Evolutionary conservation across 2,888 invertebrate genomes (phyloP), one percentile per base, ranked within the genome.

Genomic region (Agonopterix heracliana): DNA sequence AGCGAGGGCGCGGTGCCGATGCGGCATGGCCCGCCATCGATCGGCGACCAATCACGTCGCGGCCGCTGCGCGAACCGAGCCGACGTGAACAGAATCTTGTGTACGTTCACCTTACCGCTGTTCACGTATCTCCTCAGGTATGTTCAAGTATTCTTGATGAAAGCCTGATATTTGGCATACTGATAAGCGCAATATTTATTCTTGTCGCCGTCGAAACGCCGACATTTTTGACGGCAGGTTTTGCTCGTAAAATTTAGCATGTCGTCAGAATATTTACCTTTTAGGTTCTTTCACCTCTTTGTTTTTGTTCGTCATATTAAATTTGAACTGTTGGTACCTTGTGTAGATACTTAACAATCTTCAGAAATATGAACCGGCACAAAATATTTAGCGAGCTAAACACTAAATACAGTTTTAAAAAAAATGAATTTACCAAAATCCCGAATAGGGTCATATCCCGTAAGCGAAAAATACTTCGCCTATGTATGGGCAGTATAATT

Each of bases 161-260:
- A 46, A 44, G 34, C 41, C 50, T 44, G 42, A 38, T 47, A n/a
- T 26, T 10, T 41, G n/a, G 63, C 58, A 64, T 64, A 64, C 51
- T 55, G 53, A 64, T 64, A 42, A 38, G 45, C 38, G 26, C 10
- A 34, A 46, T 46, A 41, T 34, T 49, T 45, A 49, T 49, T 49
- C 49, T 36, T 17, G 26, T 26, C 44, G n/a, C n/a, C 26, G 10
- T 14, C n/a, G 38, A 9, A 13, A 13, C 14, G 12, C 9, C n/a
- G 41, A 2, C 2, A 41, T 11, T 11, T 38, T 40, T 41, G 41
- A 9, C 12, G 41, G 14, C 14, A 41, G 9, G 9, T 9, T 12
- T 41, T 3, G n/a, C 38, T 9, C 41, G 11, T 41, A 41, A 41
- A n/a, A 40, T 40, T 40, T 40, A 40, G n/a, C 40, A 40, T 10